These are phyloP conservation scores for Brachylomia viminalis DNA, from an alignment of 2,888 invertebrate genomes.

Conservation along the genomic window DNA sequence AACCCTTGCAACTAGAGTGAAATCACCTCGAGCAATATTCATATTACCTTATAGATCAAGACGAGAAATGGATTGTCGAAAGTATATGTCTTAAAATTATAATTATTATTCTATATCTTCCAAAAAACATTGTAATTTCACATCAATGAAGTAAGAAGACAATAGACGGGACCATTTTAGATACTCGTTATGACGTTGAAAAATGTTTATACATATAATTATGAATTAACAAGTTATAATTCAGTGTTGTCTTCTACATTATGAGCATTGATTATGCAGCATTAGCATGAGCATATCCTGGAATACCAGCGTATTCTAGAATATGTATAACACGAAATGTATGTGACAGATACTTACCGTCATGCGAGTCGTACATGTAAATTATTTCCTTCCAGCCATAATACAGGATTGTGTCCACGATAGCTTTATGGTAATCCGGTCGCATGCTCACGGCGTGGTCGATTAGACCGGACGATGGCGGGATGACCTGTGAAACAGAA, in stretches of 20 bases:
- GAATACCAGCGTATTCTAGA: background rate
- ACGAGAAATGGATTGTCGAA: too few relatives aligned
- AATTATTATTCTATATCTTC: background rate
- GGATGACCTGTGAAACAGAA: slow-evolving; percentile 92
- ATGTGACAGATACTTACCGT: slow-evolving; percentile 92
- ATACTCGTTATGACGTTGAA: background rate
- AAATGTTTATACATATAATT: background rate
- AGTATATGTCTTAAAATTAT: background rate
- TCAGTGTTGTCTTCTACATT: background rate
- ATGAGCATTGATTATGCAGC: background rate
- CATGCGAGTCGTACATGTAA: slow-evolving; percentile 97
- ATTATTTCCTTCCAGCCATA: slow-evolving; percentile 97
- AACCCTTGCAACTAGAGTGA: background rate
- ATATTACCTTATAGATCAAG: background rate
- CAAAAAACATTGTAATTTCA: background rate
- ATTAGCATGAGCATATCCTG: background rate
- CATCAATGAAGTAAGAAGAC: background rate
- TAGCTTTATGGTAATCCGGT: slow-evolving; percentile 98
- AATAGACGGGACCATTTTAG: background rate
- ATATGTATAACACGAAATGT: slow-evolving; percentile 9
- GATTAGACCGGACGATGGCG: slow-evolving; percentile 96
- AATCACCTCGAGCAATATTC: background rate
- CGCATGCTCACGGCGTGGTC: slow-evolving; percentile 98
- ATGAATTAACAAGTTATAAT: background rate
- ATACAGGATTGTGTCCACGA: slow-evolving; percentile 97